These are phyloP conservation scores for Cheirogaleus major DNA, from an alignment of 2,797 vertebrate genomes.

Conservation along the genomic window DNA sequence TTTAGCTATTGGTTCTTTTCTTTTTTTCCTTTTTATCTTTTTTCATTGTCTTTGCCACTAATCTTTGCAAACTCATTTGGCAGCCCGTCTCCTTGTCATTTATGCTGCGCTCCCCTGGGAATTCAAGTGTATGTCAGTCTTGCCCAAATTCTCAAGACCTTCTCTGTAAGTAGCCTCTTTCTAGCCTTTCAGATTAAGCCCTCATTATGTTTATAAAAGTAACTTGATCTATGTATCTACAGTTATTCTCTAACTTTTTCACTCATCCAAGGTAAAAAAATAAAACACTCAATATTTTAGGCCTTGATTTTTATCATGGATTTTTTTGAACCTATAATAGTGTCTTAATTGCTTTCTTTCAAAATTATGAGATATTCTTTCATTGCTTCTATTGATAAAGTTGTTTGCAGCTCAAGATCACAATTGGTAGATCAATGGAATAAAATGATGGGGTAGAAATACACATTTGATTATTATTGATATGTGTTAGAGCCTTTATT, in stretches of 20 bases:
- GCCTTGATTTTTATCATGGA: background rate
- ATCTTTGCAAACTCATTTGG: background rate
- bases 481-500: background rate
- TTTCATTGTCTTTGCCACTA: background rate
- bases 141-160: background rate
- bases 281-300: background rate
- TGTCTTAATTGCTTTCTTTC: background rate
- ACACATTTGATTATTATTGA: background rate
- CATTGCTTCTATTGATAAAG: background rate
- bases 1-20: background rate
- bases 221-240: background rate
- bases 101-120: background rate
- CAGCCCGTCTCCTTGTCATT: too few relatives aligned
- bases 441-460: background rate
- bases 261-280: background rate
- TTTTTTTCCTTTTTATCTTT: background rate
- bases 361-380: constrained; percentile 12
- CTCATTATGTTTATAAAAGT: background rate
- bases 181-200: background rate
- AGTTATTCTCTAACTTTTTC: constrained; percentile 23
- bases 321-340: background rate
- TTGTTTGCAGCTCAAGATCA: background rate
- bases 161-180: background rate
- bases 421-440: background rate
- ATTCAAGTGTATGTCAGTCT: background rate